A percentile compares a stretch with the other conserved stretches of the same genome.
phyloP scores from a whole-genome alignment of 2,113 vertebrate species.

The Muntiacus reevesi region DNA sequence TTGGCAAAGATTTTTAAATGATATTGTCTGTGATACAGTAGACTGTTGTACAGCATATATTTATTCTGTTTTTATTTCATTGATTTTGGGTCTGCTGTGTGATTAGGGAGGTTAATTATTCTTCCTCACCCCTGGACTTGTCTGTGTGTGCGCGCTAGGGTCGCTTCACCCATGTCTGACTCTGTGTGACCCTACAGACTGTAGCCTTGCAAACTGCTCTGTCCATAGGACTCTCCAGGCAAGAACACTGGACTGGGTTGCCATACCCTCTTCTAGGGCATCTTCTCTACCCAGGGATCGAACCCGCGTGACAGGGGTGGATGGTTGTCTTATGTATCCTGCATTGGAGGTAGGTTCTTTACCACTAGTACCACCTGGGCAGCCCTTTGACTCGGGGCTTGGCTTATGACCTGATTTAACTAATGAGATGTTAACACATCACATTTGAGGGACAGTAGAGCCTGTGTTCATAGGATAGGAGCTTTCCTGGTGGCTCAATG shows the following conservation, averaged over 20 bases:
- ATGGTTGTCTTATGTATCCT: neutral
- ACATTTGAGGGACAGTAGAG: neutral
- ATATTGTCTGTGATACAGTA: neutral
- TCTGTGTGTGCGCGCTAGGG: neutral
- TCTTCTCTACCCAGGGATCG: neutral
- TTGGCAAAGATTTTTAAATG: neutral
- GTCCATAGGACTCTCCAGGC: neutral
- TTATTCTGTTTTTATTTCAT: too few relatives aligned
- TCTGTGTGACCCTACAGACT: neutral
- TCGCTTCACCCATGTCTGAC: neutral
- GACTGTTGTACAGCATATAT: neutral
- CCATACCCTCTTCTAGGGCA: neutral
- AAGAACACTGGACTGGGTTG: neutral
- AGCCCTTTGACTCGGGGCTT: neutral
- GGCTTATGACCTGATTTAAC: neutral
- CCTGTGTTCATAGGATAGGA: too few relatives aligned
- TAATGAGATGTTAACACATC: neutral
- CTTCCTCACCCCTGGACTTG: neutral
- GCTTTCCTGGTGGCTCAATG: neutral
- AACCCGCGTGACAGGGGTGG: rapidly evolving
- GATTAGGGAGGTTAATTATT: neutral
- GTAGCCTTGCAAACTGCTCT: neutral
- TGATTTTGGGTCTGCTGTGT: neutral
- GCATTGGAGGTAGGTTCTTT: neutral
- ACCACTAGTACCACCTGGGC: neutral